These are phyloP conservation scores for Psilopsiagon aymara DNA, from an alignment of 2,113 vertebrate species.

Conservation along the genomic window DNA sequence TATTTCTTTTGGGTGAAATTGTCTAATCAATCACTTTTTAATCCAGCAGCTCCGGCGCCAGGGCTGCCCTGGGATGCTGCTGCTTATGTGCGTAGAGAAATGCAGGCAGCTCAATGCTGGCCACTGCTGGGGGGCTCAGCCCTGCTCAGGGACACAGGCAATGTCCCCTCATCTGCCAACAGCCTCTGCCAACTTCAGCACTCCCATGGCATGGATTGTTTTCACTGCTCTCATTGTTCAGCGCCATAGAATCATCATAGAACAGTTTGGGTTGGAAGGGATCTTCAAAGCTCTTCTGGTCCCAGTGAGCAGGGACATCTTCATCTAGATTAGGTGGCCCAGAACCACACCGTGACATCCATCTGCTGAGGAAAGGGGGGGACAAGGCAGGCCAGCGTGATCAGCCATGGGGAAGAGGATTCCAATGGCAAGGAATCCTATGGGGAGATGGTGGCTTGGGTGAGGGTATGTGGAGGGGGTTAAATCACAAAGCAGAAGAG, in stretches of 20 bases:
- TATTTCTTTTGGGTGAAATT: conserved; percentile 33
- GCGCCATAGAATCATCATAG: rapidly evolving
- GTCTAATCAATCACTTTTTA: conserved; percentile 61
- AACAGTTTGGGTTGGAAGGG: not conserved
- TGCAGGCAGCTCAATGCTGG: not conserved
- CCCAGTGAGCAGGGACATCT: not conserved
- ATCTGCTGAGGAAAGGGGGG: not conserved
- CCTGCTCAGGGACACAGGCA: rapidly evolving
- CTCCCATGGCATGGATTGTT: rapidly evolving
- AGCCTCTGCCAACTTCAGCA: not conserved
- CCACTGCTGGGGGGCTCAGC: not conserved
- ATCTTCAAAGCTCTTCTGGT: not conserved
- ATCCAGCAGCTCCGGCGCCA: conserved; percentile 1
- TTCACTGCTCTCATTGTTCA: not conserved
- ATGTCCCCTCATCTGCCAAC: too few species aligned
- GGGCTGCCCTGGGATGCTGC: not conserved
- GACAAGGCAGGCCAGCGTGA: not conserved
- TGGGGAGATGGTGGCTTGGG: not conserved
- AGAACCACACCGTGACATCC: rapidly evolving
- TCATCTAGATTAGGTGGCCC: not conserved
- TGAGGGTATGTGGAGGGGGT: not conserved
- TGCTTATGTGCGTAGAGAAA: not conserved
- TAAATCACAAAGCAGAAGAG: not conserved
- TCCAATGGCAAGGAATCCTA: not conserved
- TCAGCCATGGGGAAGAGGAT: not conserved